Percentiles rank a stretch among this genome's conserved stretches.
phyloP scores from a whole-genome alignment of 1,140 invertebrate genomes.

The Idris sp. region DNA sequence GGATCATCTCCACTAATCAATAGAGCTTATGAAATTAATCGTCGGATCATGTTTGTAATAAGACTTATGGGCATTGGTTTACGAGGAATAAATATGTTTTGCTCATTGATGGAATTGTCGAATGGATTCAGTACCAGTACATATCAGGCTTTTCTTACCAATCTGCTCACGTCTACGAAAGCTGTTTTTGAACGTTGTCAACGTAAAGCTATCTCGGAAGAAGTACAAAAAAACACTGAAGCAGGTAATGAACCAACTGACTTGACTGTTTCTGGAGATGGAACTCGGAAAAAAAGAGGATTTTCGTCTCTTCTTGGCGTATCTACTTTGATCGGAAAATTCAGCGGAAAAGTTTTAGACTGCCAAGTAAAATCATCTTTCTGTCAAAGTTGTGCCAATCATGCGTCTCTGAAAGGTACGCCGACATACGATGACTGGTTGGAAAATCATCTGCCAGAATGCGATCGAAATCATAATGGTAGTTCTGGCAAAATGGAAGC shows the following conservation, averaged over 20 bases:
- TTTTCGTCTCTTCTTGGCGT: constrained; percentile 10
- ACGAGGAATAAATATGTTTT: constrained; percentile 30
- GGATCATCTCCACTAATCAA: not conserved
- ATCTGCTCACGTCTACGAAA: constrained; percentile 6
- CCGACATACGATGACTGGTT: constrained; percentile 4
- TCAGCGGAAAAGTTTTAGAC: constrained; percentile 12
- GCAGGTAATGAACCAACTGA: constrained; percentile 24
- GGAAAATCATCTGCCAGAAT: not conserved
- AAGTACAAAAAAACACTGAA: constrained; percentile 28
- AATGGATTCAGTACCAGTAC: not conserved
- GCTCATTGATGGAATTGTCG: constrained; percentile 33
- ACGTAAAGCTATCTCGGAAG: constrained; percentile 26
- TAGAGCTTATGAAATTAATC: constrained; percentile 6
- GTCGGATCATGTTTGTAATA: not conserved
- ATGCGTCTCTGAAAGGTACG: not conserved
- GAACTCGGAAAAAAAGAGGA: constrained; percentile 8
- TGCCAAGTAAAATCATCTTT: constrained; percentile 4
- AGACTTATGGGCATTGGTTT: constrained; percentile 15
- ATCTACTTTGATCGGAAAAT: constrained; percentile 11
- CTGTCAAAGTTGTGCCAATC: constrained; percentile 5
- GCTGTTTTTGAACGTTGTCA: constrained; percentile 2
- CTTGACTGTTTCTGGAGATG: constrained; percentile 19
- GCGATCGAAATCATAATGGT: constrained; percentile 1
- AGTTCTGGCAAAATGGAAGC: constrained; percentile 9
- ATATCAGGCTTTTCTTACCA: not conserved